phyloP scores from a whole-genome alignment of 2,113 vertebrate genomes.

The cat (Felis catus) region DNA sequence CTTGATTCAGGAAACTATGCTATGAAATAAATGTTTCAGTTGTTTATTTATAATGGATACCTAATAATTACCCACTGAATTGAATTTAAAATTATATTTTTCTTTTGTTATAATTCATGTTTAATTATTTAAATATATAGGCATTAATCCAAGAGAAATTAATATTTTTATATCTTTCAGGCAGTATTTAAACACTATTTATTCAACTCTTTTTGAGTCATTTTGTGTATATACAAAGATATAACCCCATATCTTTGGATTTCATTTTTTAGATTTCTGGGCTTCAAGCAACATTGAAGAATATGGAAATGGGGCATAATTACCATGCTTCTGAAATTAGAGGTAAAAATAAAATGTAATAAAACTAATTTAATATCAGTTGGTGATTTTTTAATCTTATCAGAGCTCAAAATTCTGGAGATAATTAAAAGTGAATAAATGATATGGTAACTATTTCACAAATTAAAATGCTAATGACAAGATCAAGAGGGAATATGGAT shows the following conservation, averaged over 20 bases:
- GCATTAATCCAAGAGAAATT: background rate
- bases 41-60: background rate
- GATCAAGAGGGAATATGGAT: background rate
- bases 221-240: background rate
- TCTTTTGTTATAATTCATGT: background rate
- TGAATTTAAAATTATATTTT: slow-evolving; percentile 17
- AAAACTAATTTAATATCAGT: background rate
- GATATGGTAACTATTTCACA: background rate
- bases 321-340: slow-evolving; percentile 56
- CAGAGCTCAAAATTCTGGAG: background rate
- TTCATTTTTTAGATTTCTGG: slow-evolving; percentile 77
- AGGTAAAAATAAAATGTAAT: slow-evolving; percentile 80
- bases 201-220: background rate
- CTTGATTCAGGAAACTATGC: background rate
- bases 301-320: slow-evolving; percentile 42
- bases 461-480: slow-evolving; percentile 35
- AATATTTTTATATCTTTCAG: slow-evolving; percentile 26
- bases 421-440: slow-evolving; percentile 13
- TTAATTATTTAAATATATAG: background rate
- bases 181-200: slow-evolving; percentile 22
- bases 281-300: slow-evolving; percentile 75
- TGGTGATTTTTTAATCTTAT: slow-evolving; percentile 3
- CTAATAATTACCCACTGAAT: background rate
- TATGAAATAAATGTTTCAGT: slow-evolving; percentile 29
- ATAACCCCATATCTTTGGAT: background rate